These are phyloP conservation scores for Andrena minutula DNA, from an alignment of 2,888 invertebrate species.

Conservation along the genomic window DNA sequence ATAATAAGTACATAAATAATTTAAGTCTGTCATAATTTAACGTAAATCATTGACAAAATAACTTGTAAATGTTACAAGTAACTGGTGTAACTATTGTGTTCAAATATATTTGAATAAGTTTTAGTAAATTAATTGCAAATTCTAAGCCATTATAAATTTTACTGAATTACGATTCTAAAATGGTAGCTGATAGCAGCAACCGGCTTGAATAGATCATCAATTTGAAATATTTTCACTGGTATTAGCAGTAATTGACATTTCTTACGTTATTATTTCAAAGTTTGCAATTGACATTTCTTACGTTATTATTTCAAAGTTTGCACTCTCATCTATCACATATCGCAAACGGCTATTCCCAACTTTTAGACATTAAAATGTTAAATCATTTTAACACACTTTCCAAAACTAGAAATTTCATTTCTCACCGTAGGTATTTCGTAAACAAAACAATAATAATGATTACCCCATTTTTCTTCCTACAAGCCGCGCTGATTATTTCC, in stretches of 20 bases:
- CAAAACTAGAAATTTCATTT: no score
- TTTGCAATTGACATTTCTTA: not conserved
- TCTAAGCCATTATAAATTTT: not conserved
- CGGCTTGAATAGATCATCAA: not conserved
- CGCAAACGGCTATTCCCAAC: not conserved
- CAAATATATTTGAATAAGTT: no score
- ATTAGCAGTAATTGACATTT: constrained; percentile 1
- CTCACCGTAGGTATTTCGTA: no score
- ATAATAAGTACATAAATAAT: no score
- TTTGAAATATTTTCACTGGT: not conserved
- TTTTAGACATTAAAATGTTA: not conserved
- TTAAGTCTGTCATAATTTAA: no score
- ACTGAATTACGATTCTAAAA: not conserved
- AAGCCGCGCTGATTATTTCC: no score
- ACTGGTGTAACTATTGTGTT: no score
- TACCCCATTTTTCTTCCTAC: no score
- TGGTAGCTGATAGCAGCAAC: not conserved
- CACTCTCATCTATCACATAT: not conserved
- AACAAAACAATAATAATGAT: no score
- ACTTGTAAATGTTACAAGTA: no score
- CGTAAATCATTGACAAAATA: no score
- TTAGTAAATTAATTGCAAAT: no score
- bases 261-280: not conserved
- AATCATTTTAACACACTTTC: not conserved
- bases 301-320: not conserved